Percentiles rank a stretch among this genome's conserved stretches.
These are phyloP conservation scores for Caranx ignobilis DNA, from an alignment of 2,113 vertebrate genomes.

Conservation along the genomic window DNA sequence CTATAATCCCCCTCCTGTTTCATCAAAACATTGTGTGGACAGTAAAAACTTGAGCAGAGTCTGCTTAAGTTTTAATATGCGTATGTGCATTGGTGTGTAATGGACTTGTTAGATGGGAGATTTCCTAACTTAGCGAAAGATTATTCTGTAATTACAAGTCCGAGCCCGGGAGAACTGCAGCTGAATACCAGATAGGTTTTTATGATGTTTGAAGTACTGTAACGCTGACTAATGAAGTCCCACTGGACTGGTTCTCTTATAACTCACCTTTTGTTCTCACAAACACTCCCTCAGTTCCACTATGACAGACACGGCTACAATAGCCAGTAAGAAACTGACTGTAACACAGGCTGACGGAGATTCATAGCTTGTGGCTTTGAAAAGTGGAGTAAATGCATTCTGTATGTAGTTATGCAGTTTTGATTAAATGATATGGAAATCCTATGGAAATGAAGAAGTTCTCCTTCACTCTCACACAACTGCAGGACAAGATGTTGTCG, in stretches of 20 bases:
- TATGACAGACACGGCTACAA: conserved; percentile 3
- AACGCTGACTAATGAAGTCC: conserved; percentile 60
- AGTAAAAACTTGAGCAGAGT: background rate
- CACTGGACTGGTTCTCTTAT: conserved; percentile 38
- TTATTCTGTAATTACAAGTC: conserved; percentile 55
- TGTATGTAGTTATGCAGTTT: background rate
- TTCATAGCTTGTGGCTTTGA: background rate
- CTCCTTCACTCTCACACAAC: background rate
- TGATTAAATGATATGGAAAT: background rate
- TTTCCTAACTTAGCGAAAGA: conserved; percentile 48
- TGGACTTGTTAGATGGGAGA: conserved; percentile 32
- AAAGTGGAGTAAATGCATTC: background rate
- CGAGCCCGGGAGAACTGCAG: conserved; percentile 29
- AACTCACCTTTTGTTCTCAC: conserved; percentile 59
- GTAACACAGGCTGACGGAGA: background rate
- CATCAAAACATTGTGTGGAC: conserved; percentile 18
- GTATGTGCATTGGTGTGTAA: conserved; percentile 4
- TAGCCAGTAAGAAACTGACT: conserved; percentile 20
- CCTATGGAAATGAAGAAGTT: background rate
- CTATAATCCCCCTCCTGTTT: background rate
- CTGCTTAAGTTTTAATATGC: background rate
- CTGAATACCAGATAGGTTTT: conserved; percentile 65
- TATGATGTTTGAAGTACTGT: conserved; percentile 47
- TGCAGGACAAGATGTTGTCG: background rate
- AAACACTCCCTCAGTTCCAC: conserved; percentile 22